Percentiles rank a stretch among this genome's conserved stretches.
Conservation (phyloP, 1,140 invertebrate genomes). For the Drosophila virilis region DNA sequence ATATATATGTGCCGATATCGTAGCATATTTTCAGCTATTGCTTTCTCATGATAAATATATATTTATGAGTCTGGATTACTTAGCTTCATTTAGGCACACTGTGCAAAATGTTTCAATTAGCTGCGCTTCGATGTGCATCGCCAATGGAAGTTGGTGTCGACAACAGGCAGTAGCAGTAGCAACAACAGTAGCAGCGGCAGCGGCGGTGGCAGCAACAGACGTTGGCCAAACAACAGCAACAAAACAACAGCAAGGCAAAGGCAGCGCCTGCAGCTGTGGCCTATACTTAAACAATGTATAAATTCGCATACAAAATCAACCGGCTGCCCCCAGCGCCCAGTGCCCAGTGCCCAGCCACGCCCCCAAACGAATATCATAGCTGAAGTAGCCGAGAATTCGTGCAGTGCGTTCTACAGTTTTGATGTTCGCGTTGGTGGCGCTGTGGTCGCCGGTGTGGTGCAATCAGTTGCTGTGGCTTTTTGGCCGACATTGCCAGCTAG, state of each 20-base stretch:
- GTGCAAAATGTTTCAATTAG: slow-evolving; percentile 76
- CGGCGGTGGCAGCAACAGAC: too few relatives aligned
- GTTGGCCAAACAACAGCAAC: neutral
- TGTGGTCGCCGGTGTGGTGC: slow-evolving; percentile 74
- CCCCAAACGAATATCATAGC: slow-evolving; percentile 32
- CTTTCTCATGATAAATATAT: slow-evolving; percentile 1
- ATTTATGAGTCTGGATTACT: neutral
- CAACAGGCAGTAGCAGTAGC: slow-evolving; percentile 44
- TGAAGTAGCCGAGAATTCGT: slow-evolving; percentile 32
- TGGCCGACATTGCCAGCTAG: slow-evolving; percentile 66
- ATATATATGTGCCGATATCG: too few relatives aligned
- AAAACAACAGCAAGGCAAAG: slow-evolving; percentile 2
- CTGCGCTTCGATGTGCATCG: slow-evolving; percentile 80
- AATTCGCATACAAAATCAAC: slow-evolving; percentile 74
- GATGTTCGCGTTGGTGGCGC: slow-evolving; percentile 45
- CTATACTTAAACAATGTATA: slow-evolving; percentile 81
- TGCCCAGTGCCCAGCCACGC: neutral
- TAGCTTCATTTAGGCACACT: slow-evolving; percentile 43
- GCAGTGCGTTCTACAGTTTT: slow-evolving; percentile 43
- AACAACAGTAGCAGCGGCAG: neutral
- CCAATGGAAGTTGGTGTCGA: slow-evolving; percentile 70
- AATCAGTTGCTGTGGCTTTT: slow-evolving; percentile 80
- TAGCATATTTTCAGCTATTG: neutral
- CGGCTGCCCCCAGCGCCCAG: neutral
- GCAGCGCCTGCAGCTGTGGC: slow-evolving; percentile 58